Conservation (phyloP, 2,888 invertebrate genomes). For the Adineta ricciae region DNA sequence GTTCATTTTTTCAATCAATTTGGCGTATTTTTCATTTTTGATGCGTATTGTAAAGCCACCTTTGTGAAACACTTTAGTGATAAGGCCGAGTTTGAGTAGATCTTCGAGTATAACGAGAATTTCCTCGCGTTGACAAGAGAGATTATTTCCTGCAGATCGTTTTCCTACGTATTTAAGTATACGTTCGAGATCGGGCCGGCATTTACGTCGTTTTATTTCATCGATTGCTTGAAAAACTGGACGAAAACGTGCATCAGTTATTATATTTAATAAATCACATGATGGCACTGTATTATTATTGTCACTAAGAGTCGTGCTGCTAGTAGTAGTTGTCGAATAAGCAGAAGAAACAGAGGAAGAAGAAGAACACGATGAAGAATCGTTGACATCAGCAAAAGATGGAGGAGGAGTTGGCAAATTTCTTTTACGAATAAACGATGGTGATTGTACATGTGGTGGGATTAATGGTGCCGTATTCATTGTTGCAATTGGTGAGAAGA, state of each 20-base stretch:
- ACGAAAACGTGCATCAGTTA: not conserved
- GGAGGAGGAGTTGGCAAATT: not conserved
- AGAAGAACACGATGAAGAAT: constrained; percentile 4
- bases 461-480: not conserved
- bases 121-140: not conserved
- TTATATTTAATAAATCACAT: constrained; percentile 22
- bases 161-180: constrained; percentile 14
- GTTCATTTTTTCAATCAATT: constrained; percentile 14
- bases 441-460: not conserved
- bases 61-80: constrained; percentile 16
- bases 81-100: not conserved
- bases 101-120: not conserved
- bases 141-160: not conserved
- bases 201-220: constrained; percentile 18
- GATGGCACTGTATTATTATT: constrained; percentile 2
- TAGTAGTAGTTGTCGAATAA: not conserved
- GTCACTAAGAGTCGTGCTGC: not conserved
- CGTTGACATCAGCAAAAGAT: not conserved
- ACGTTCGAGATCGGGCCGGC: constrained; percentile 14
- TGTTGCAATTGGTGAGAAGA: not conserved
- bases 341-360: constrained; percentile 20
- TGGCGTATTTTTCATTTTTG: constrained; percentile 19
- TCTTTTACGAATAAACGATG: constrained; percentile 23
- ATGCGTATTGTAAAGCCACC: constrained; percentile 11
- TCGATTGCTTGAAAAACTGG: constrained; percentile 11